Conservation (phyloP, 92 coral and sea anemone genomes). For the Porites divaricata region DNA sequence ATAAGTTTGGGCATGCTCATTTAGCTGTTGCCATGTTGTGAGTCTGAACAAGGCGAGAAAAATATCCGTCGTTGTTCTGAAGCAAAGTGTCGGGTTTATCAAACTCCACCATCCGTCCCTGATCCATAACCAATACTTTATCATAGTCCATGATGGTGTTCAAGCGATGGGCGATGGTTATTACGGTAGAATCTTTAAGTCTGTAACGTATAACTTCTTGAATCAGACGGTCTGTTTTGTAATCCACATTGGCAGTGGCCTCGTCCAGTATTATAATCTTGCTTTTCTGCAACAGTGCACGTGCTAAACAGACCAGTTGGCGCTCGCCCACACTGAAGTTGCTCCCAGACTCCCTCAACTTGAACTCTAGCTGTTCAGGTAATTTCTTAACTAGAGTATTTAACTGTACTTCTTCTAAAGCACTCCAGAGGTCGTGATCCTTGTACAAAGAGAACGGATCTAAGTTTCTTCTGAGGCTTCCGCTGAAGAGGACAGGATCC, state of each 20-base stretch:
- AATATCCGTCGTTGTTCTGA: slow-evolving; percentile 17
- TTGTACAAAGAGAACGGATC: slow-evolving; percentile 47
- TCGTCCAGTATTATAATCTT: slow-evolving; percentile 71
- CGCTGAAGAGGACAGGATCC: slow-evolving; percentile 69
- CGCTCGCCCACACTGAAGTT: slow-evolving; percentile 74
- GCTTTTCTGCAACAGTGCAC: slow-evolving; percentile 54
- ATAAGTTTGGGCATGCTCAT: background rate
- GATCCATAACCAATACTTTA: slow-evolving; percentile 31
- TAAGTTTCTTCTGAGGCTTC: slow-evolving; percentile 51
- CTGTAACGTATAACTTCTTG: slow-evolving; percentile 39
- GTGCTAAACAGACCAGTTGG: slow-evolving; percentile 64
- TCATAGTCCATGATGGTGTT: slow-evolving; percentile 53
- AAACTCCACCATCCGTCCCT: slow-evolving; percentile 45
- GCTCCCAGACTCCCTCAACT: slow-evolving; percentile 48
- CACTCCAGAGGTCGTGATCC: slow-evolving; percentile 59
- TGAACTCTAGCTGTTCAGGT: slow-evolving; percentile 54
- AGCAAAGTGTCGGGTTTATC: slow-evolving; percentile 35
- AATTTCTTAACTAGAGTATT: slow-evolving; percentile 36
- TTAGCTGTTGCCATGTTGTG: background rate
- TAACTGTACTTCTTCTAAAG: slow-evolving; percentile 60
- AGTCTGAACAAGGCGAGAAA: slow-evolving; percentile 12
- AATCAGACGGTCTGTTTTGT: slow-evolving; percentile 42
- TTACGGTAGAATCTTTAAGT: slow-evolving; percentile 41
- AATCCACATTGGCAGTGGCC: slow-evolving; percentile 69
- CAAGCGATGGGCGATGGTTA: slow-evolving; percentile 51